A percentile compares a stretch with the other conserved stretches of the same genome.
Evolutionary conservation across 2,888 invertebrate genomes (phyloP).

Genomic region (Apamea epomidion): DNA sequence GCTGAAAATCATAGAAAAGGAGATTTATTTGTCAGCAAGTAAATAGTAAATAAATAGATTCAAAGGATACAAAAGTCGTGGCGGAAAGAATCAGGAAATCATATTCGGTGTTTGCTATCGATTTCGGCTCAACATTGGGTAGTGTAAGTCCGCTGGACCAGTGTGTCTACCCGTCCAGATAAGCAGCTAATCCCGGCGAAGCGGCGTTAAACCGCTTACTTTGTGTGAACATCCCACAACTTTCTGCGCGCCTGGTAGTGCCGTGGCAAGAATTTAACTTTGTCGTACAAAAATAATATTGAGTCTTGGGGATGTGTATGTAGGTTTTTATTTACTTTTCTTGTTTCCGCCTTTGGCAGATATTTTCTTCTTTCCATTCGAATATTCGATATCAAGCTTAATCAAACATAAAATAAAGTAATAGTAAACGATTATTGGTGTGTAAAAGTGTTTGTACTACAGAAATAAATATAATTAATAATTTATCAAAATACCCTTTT

Average conservation of each 20-base stretch:
- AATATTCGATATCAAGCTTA: background rate
- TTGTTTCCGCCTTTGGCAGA: background rate
- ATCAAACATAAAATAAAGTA: background rate
- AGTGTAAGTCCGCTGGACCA: conserved; percentile 47
- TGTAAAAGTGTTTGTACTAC: background rate
- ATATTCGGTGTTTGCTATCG: conserved; percentile 41
- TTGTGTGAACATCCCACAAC: conserved; percentile 61
- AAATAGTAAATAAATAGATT: background rate
- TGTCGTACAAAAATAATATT: conserved; percentile 24
- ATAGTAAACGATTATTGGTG: background rate
- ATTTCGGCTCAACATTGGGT: conserved; percentile 39
- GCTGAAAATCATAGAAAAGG: background rate
- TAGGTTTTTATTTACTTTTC: conserved; percentile 26
- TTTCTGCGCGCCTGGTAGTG: conserved; percentile 60
- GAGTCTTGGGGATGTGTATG: background rate
- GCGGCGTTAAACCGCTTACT: conserved; percentile 65
- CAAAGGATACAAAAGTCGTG: background rate
- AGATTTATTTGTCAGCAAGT: background rate
- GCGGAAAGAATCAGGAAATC: conserved; percentile 40
- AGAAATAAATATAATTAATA: background rate
- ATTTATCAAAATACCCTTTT: background rate
- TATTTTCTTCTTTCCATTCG: background rate
- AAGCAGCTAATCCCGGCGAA: conserved; percentile 60
- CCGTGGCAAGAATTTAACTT: conserved; percentile 15
- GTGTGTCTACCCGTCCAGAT: conserved; percentile 54